Conservation (phyloP, 2,797 vertebrate genomes). For the Aulostomus chinensis region DNA sequence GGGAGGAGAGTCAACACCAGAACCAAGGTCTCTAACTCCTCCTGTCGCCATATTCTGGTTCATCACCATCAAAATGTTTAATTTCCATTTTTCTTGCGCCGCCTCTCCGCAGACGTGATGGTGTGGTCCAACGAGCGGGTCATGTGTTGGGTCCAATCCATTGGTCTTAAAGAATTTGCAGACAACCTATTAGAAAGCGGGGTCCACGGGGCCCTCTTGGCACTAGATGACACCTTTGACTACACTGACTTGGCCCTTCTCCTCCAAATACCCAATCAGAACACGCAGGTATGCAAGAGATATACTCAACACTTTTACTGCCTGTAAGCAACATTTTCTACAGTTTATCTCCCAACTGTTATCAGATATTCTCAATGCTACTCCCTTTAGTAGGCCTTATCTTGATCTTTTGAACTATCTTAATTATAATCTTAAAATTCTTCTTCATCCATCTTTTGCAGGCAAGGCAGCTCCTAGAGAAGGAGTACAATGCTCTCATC, state of each 20-base stretch:
- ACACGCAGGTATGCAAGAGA: constrained; percentile 83
- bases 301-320: not conserved
- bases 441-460: constrained; percentile 51
- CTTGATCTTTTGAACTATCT: constrained; percentile 17
- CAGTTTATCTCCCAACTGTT: constrained; percentile 6
- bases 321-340: not conserved
- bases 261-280: constrained; percentile 93
- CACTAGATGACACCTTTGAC: constrained; percentile 93
- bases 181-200: constrained; percentile 92
- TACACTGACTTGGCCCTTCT: constrained; percentile 91
- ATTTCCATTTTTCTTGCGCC: not conserved
- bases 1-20: constrained; percentile 92
- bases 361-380: constrained; percentile 1
- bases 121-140: constrained; percentile 96
- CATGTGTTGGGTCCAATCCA: constrained; percentile 92
- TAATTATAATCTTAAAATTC: constrained; percentile 24
- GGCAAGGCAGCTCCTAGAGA: constrained; percentile 91
- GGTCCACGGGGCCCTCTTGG: constrained; percentile 89
- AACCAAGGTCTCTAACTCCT: too few species aligned
- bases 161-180: constrained; percentile 92
- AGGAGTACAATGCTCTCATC: constrained; percentile 91
- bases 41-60: constrained; percentile 38
- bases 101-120: constrained; percentile 85
- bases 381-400: constrained; percentile 16
- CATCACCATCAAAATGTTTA: not conserved